Conservation (phyloP, 2,113 vertebrate genomes). For the Anguilla japonica region DNA sequence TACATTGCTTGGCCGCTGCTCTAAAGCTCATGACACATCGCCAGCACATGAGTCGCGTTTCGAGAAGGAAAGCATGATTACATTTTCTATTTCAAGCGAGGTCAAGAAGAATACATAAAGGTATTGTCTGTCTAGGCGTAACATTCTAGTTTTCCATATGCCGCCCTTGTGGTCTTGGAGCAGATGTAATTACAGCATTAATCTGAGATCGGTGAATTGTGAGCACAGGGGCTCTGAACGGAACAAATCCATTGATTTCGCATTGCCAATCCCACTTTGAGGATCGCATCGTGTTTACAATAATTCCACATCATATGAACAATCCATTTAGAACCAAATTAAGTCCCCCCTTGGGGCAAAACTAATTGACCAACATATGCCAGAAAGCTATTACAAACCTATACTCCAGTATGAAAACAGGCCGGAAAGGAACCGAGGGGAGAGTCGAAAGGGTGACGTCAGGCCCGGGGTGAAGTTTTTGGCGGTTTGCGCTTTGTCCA, state of each 20-base stretch:
- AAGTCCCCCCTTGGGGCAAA: slow-evolving; percentile 48
- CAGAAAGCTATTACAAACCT: slow-evolving; percentile 52
- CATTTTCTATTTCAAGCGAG: background rate
- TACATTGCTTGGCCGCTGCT: background rate
- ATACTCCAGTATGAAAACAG: slow-evolving; percentile 45
- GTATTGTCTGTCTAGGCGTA: background rate
- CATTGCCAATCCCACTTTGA: slow-evolving; percentile 24
- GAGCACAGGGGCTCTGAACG: background rate
- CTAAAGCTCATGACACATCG: background rate
- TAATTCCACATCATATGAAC: slow-evolving; percentile 54
- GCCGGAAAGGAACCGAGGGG: slow-evolving; percentile 40
- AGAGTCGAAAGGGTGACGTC: slow-evolving; percentile 18
- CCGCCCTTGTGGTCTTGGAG: background rate
- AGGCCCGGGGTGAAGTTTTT: slow-evolving; percentile 49
- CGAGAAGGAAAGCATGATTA: background rate
- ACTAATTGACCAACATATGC: slow-evolving; percentile 38
- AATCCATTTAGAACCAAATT: slow-evolving; percentile 61
- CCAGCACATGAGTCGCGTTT: background rate
- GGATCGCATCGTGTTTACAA: slow-evolving; percentile 38
- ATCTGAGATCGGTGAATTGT: slow-evolving; percentile 11
- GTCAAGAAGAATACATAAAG: background rate
- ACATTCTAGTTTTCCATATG: background rate
- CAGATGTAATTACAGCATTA: background rate
- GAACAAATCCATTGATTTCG: slow-evolving; percentile 44
- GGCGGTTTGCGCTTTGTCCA: slow-evolving; percentile 42